These are phyloP conservation scores for Lineus longissimus DNA, from an alignment of 1,140 invertebrate genomes.

Conservation along the genomic window DNA sequence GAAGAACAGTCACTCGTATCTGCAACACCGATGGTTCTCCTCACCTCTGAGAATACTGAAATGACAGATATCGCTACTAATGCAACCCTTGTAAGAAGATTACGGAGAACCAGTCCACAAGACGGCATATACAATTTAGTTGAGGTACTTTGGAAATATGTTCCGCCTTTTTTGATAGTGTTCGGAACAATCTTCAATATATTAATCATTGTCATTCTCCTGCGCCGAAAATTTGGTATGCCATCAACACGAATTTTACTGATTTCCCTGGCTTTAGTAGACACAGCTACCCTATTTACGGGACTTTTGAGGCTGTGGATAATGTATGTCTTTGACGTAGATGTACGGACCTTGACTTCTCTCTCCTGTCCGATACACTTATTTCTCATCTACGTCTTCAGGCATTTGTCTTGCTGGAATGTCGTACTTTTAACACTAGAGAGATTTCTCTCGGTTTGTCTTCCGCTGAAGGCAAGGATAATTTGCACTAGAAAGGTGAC, in stretches of 20 bases:
- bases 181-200: slow-evolving; percentile 24
- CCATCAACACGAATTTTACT: slow-evolving; percentile 25
- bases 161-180: slow-evolving; percentile 21
- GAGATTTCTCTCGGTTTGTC: slow-evolving; percentile 8
- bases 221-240: slow-evolving; percentile 19
- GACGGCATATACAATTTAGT: too few species aligned
- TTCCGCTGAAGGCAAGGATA: slow-evolving; percentile 1
- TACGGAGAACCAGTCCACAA: too few species aligned
- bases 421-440: slow-evolving; percentile 11
- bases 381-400: slow-evolving; percentile 7
- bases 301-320: slow-evolving; percentile 12
- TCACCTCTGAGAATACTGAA: too few species aligned
- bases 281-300: slow-evolving; percentile 21
- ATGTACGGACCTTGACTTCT: background rate
- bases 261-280: slow-evolving; percentile 22
- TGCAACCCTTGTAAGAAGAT: too few species aligned
- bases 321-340: background rate
- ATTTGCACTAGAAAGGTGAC: background rate
- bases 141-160: too few species aligned
- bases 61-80: too few species aligned
- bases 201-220: slow-evolving; percentile 21
- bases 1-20: too few species aligned
- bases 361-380: slow-evolving; percentile 7
- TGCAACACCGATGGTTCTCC: too few species aligned
- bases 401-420: slow-evolving; percentile 9